Percentiles rank a stretch among this genome's conserved stretches.
Evolutionary conservation across 2,113 vertebrate species (phyloP).

Genomic region (Pteruthius melanotis): DNA sequence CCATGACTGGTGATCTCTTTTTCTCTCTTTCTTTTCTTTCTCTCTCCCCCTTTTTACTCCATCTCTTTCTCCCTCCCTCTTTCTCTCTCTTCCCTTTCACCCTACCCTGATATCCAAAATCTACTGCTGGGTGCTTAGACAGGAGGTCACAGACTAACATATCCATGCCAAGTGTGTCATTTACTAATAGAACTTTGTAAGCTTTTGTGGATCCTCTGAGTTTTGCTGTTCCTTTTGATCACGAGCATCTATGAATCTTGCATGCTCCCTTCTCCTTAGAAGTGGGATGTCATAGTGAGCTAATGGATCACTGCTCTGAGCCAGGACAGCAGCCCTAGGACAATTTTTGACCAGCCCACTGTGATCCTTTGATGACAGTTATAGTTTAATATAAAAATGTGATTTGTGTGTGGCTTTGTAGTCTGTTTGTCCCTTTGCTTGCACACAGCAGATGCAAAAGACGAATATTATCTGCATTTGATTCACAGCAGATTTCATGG

Average conservation of each 20-base stretch:
- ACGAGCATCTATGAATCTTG: background rate
- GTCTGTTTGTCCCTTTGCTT: background rate
- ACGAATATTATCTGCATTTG: background rate
- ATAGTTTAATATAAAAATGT: background rate
- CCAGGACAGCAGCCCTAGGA: background rate
- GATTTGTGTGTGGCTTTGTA: background rate
- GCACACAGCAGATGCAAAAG: background rate
- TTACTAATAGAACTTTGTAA: background rate
- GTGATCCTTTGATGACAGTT: background rate
- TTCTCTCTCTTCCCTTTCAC: background rate
- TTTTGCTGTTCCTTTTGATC: background rate
- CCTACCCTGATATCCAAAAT: background rate
- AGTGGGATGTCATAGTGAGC: background rate
- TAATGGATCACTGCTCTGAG: background rate
- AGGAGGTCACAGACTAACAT: background rate
- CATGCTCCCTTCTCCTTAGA: background rate
- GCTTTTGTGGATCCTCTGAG: background rate
- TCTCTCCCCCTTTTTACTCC: background rate
- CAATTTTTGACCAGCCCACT: background rate
- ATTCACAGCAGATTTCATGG: background rate
- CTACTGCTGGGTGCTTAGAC: background rate
- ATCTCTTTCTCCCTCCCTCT: background rate
- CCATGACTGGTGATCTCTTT: background rate
- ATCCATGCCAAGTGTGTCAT: background rate
- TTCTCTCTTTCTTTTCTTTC: background rate